phyloP scores from a whole-genome alignment of 2,888 invertebrate genomes.

The Campoplex capitator region DNA sequence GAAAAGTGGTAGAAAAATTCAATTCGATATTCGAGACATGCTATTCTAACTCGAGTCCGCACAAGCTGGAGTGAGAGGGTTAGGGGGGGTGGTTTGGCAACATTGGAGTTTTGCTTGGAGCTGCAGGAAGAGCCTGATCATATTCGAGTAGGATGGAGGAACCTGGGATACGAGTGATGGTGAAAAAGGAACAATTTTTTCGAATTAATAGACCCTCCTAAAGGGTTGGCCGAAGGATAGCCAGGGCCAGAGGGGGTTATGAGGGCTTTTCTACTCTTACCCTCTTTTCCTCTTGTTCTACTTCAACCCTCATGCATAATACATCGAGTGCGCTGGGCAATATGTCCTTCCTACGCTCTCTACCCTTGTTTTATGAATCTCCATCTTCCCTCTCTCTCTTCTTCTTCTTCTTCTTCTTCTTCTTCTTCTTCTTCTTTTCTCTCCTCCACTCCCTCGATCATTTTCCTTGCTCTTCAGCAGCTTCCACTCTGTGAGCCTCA shows the following conservation, averaged over 20 bases:
- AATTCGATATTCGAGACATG: conserved; percentile 52
- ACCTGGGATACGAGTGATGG: conserved; percentile 15
- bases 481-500: conserved; percentile 34
- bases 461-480: conserved; percentile 29
- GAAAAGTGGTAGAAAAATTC: conserved; percentile 46
- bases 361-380: conserved; percentile 82
- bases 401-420: conserved; percentile 67
- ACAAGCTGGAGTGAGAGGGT: background rate
- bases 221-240: conserved; percentile 30
- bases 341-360: conserved; percentile 78
- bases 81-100: background rate
- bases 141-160: conserved; percentile 3
- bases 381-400: conserved; percentile 67
- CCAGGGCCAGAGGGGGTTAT: conserved; percentile 32
- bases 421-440: conserved; percentile 68
- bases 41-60: background rate
- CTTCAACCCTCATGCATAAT: conserved; percentile 80
- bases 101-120: conserved; percentile 27
- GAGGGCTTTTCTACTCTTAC: conserved; percentile 68
- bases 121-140: conserved; percentile 28
- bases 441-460: conserved; percentile 26
- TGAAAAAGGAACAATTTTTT: conserved; percentile 75
- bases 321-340: conserved; percentile 80
- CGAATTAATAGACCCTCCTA: conserved; percentile 79
- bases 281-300: conserved; percentile 49